phyloP scores from a whole-genome alignment of 1,140 invertebrate species.

The Trichonephila inaurata region DNA sequence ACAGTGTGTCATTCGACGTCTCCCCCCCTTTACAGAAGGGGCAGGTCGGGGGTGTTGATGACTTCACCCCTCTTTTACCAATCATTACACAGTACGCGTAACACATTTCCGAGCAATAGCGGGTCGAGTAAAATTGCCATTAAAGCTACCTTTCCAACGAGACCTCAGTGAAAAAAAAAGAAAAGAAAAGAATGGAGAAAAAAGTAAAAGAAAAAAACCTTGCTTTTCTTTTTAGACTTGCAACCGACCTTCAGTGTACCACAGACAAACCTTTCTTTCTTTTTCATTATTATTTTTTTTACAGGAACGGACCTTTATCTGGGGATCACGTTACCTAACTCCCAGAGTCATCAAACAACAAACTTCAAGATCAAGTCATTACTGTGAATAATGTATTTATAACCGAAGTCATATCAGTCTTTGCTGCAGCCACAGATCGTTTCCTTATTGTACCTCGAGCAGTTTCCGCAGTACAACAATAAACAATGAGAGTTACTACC shows the following conservation, averaged over 20 bases:
- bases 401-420: conserved; percentile 36
- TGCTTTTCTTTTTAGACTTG: not conserved
- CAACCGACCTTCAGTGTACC: not conserved
- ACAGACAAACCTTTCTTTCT: not conserved
- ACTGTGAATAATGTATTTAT: conserved; percentile 75
- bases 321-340: conserved; percentile 62
- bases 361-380: conserved; percentile 75
- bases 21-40: not conserved
- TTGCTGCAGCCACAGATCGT: conserved; percentile 25
- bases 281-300: conserved; percentile 14
- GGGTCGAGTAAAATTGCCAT: conserved; percentile 53
- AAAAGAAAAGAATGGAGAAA: not conserved
- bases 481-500: conserved; percentile 54
- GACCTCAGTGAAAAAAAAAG: not conserved
- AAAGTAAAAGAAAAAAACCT: not conserved
- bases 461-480: conserved; percentile 59
- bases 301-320: conserved; percentile 44
- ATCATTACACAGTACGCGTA: conserved; percentile 66
- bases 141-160: conserved; percentile 30
- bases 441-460: conserved; percentile 53
- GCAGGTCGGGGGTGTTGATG: conserved; percentile 57
- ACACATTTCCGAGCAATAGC: conserved; percentile 44
- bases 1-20: conserved; percentile 55
- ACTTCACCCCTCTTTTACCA: conserved; percentile 69
- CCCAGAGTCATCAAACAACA: conserved; percentile 68